phyloP scores from a whole-genome alignment of 2,797 vertebrate genomes.

The Centropyge bicolor region DNA sequence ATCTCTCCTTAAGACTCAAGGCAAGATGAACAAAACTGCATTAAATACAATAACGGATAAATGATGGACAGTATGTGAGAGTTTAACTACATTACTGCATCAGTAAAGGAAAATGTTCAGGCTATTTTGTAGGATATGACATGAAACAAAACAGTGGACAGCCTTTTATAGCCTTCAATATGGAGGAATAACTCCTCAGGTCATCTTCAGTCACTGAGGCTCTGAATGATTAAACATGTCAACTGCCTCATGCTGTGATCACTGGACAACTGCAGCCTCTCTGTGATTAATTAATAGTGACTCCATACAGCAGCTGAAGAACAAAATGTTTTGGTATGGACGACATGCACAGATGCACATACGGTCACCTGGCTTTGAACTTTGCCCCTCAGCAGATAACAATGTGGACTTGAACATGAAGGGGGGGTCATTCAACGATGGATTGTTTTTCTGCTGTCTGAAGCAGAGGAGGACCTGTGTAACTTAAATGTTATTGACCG shows the following conservation, averaged over 20 bases:
- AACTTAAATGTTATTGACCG: background rate
- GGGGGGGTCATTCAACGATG: constrained; percentile 24
- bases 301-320: background rate
- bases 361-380: constrained; percentile 48
- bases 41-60: background rate
- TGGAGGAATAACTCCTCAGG: background rate
- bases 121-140: background rate
- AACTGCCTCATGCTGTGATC: background rate
- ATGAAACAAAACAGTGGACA: too few species aligned
- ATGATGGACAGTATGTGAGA: background rate
- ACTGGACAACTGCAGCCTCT: background rate
- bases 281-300: background rate
- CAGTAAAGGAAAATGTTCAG: background rate
- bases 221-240: background rate
- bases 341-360: background rate
- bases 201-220: background rate
- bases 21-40: background rate
- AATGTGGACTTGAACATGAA: constrained; percentile 10
- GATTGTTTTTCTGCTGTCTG: constrained; percentile 40
- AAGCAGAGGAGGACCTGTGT: background rate
- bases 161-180: background rate
- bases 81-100: background rate
- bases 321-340: background rate
- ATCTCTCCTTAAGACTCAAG: background rate
- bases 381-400: constrained; percentile 64